Conservation (phyloP, 2,888 invertebrate genomes). For the Caenorhabditis becei region DNA sequence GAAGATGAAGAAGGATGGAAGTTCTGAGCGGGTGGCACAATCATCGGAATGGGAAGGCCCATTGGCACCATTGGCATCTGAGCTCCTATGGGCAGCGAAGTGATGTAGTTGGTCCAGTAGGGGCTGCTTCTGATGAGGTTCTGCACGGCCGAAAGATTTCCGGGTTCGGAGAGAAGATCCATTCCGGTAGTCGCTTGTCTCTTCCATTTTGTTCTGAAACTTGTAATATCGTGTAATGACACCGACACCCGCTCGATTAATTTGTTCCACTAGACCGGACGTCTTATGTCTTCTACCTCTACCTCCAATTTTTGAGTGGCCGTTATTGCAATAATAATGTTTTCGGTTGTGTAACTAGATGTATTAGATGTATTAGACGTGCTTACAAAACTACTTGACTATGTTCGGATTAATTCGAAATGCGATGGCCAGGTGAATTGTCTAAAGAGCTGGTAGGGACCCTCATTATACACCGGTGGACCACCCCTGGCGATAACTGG, state of each 20-base stretch:
- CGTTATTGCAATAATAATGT: slow-evolving; percentile 56
- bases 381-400: slow-evolving; percentile 50
- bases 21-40: slow-evolving; percentile 40
- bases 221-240: slow-evolving; percentile 18
- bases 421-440: slow-evolving; percentile 23
- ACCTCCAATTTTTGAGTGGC: slow-evolving; percentile 47
- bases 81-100: slow-evolving; percentile 26
- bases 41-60: slow-evolving; percentile 50
- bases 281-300: slow-evolving; percentile 26
- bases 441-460: slow-evolving; percentile 10
- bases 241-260: slow-evolving; percentile 19
- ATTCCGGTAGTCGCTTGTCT: slow-evolving; percentile 97
- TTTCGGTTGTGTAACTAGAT: slow-evolving; percentile 54
- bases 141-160: slow-evolving; percentile 97
- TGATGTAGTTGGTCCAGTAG: slow-evolving; percentile 74
- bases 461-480: slow-evolving; percentile 26
- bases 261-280: slow-evolving; percentile 58
- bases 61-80: slow-evolving; percentile 42
- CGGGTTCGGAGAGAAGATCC: slow-evolving; percentile 96
- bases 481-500: slow-evolving; percentile 39
- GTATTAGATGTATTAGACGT: slow-evolving; percentile 32
- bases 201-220: slow-evolving; percentile 96
- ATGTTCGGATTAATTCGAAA: slow-evolving; percentile 38
- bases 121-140: slow-evolving; percentile 84
- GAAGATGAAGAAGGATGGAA: slow-evolving; percentile 38